Percentiles rank a stretch among this genome's conserved stretches.
These are phyloP conservation scores for Trematocara zebra DNA, from an alignment of 2,113 vertebrate genomes.

Conservation along the genomic window DNA sequence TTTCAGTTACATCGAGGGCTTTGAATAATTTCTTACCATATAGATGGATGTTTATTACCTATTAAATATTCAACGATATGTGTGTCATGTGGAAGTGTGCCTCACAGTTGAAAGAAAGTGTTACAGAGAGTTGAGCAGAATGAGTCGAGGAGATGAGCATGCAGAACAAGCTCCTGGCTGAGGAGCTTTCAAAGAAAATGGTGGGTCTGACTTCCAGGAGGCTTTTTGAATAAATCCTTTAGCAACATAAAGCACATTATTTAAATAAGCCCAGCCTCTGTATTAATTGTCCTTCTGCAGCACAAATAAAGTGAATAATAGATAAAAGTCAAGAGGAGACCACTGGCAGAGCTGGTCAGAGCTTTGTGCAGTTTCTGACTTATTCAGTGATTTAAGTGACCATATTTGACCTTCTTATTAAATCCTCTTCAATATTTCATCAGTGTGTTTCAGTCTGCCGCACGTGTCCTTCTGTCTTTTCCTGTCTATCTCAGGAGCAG, in stretches of 20 bases:
- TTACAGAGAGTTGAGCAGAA: not conserved
- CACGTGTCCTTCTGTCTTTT: not conserved
- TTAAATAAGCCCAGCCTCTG: not conserved
- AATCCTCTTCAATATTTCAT: slow-evolving; percentile 39
- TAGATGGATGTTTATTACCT: not conserved
- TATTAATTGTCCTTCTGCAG: not conserved
- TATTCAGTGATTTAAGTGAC: not conserved
- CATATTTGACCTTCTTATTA: slow-evolving; percentile 33
- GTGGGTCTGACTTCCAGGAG: not conserved
- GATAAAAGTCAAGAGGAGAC: not conserved
- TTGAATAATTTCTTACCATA: rapidly evolving
- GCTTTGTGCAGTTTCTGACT: not conserved
- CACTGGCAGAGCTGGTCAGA: not conserved
- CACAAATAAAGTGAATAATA: not conserved
- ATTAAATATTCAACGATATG: not conserved
- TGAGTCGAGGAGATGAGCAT: slow-evolving; percentile 73
- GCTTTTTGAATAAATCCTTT: not conserved
- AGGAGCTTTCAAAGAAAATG: slow-evolving; percentile 77
- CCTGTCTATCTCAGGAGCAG: slow-evolving; percentile 8
- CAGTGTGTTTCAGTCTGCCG: not conserved
- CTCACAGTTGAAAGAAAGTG: not conserved
- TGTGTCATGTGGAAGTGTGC: rapidly evolving
- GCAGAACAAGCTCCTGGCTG: slow-evolving; percentile 84
- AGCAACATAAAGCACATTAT: not conserved
- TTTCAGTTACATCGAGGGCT: not conserved